Percentiles rank a stretch among this genome's conserved stretches.
Conservation (phyloP, 2,888 invertebrate species). For the Amphiduros pacificus region DNA sequence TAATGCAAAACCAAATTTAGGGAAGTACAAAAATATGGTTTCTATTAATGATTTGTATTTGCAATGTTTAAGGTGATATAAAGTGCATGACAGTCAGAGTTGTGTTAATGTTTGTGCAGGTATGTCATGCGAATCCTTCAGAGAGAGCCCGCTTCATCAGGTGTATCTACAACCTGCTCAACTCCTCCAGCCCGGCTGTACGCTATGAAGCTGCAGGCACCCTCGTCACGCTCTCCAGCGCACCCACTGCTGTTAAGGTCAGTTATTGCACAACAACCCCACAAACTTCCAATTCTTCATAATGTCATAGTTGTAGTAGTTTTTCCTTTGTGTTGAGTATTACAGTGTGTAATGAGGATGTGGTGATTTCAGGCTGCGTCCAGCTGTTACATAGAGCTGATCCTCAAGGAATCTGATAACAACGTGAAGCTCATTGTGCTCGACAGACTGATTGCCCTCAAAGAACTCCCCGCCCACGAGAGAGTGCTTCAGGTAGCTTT, state of each 20-base stretch:
- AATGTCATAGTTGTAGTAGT: too few relatives aligned
- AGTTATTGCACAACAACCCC: slow-evolving; percentile 19
- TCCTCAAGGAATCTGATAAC: slow-evolving; percentile 99
- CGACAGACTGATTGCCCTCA: slow-evolving; percentile 86
- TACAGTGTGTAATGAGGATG: too few relatives aligned
- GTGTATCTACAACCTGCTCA: slow-evolving; percentile 95
- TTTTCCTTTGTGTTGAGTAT: too few relatives aligned
- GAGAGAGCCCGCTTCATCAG: slow-evolving; percentile 96
- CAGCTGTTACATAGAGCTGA: slow-evolving; percentile 95
- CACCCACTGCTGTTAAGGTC: slow-evolving; percentile 93
- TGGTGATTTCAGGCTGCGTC: slow-evolving; percentile 77
- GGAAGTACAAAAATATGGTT: background rate
- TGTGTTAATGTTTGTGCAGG: slow-evolving; percentile 67
- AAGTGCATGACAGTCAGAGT: too few relatives aligned
- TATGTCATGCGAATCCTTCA: slow-evolving; percentile 93
- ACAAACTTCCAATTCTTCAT: too few relatives aligned
- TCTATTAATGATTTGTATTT: background rate
- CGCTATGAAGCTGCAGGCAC: slow-evolving; percentile 99
- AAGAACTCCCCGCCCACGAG: slow-evolving; percentile 79
- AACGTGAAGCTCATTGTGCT: slow-evolving; percentile 98
- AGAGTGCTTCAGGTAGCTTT: slow-evolving; percentile 70
- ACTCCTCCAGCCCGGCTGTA: slow-evolving; percentile 93
- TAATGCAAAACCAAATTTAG: background rate
- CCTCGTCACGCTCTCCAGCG: slow-evolving; percentile 92
- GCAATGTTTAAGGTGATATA: too few relatives aligned